Evolutionary conservation across 1,140 invertebrate species (phyloP).

Genomic region (Oscheius sp.): DNA sequence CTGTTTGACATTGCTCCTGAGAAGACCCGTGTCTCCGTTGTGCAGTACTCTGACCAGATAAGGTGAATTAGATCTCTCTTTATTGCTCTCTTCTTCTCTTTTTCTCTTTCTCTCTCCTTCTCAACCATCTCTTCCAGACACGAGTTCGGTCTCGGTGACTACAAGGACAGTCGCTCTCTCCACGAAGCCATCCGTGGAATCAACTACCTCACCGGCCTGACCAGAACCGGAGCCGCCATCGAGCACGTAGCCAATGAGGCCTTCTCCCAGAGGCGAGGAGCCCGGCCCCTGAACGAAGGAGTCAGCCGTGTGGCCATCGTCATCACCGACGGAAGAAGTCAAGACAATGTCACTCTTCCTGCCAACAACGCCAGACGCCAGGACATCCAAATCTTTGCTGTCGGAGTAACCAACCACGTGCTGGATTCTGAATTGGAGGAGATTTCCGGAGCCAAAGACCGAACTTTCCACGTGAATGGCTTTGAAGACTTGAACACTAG

Average conservation of each 20-base stretch:
- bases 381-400: slow-evolving; percentile 57
- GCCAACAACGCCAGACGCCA: slow-evolving; percentile 49
- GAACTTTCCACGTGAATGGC: slow-evolving; percentile 58
- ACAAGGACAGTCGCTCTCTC: slow-evolving; percentile 49
- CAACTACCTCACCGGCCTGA: slow-evolving; percentile 57
- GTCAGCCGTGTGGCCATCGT: slow-evolving; percentile 58
- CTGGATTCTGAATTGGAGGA: slow-evolving; percentile 57
- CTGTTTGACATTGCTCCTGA: slow-evolving; percentile 59
- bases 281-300: slow-evolving; percentile 46
- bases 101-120: background rate
- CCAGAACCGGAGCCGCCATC: slow-evolving; percentile 58
- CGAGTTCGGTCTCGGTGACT: slow-evolving; percentile 41
- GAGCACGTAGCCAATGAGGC: slow-evolving; percentile 58
- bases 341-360: slow-evolving; percentile 59
- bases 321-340: slow-evolving; percentile 56
- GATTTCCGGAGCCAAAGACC: slow-evolving; percentile 53
- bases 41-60: slow-evolving; percentile 61
- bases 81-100: too few species aligned
- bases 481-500: slow-evolving; percentile 61
- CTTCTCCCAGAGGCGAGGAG: slow-evolving; percentile 54
- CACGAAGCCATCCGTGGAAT: slow-evolving; percentile 54
- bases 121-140: slow-evolving; percentile 1
- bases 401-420: slow-evolving; percentile 60
- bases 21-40: slow-evolving; percentile 59
- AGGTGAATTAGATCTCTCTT: too few species aligned